Evolutionary conservation across 1,140 invertebrate species (phyloP), one percentile per base, ranked within the genome.

Genomic region (Drosophila pruinosa): DNA sequence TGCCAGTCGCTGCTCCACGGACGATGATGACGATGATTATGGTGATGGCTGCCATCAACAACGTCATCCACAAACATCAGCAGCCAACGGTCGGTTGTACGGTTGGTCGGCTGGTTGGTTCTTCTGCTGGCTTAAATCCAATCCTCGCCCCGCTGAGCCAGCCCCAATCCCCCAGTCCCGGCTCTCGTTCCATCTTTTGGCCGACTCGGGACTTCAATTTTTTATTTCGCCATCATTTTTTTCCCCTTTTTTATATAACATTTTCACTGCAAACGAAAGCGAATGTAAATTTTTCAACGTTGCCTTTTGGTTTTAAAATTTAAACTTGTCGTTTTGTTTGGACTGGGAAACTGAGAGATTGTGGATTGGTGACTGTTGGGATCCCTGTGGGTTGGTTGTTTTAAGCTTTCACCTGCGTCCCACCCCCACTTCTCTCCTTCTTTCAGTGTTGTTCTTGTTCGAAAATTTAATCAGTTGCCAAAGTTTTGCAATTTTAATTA

Each of bases 401-500:
- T 85, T 80, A 85, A 85, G 80, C 81, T 79, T 67, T 81, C 78
- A 86, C 81, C 81, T 86, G 80, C 28, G n/a, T 47, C 21, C 43
- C 43, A 34, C 17, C 1, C 2, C n/a, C 5, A 14, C 43, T 6
- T n/a, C 43, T 12, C 10, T 2, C 10, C 4, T 10, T 4, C 17
- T 26, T 10, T 12, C 41, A 39, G 28, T 54, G 53, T 56, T 68
- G 31, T 72, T 78, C 71, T 76, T 82, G 68, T 80, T 68, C 63
- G 62, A 64, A 88, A 88, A 88, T 88, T 88, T 88, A 88, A 88
- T 88, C 82, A 88, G 82, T 82, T 89, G 80, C 80, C 86, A 89
- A 89, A 89, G 80, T 89, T 89, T 89, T 89, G 86, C 86, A 89
- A 89, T 89, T 89, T 89, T 89, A 89, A 89, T 89, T 89, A 89